phyloP scores from a whole-genome alignment of 1,140 invertebrate genomes.

The Danaus melanippus region DNA sequence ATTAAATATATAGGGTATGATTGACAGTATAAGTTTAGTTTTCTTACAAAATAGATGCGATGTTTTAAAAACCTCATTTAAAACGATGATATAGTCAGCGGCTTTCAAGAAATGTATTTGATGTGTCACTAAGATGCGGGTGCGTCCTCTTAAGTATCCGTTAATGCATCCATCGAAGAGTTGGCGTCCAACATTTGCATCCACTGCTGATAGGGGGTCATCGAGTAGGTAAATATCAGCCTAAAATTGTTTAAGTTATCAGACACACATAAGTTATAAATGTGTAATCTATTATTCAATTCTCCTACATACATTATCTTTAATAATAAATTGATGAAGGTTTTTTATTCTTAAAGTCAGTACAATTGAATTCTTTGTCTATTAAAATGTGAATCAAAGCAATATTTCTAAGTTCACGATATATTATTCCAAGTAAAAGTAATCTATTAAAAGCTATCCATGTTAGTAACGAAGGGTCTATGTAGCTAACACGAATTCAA shows the following conservation, averaged over 20 bases:
- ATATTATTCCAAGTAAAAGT: too few relatives aligned
- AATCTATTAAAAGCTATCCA: too few relatives aligned
- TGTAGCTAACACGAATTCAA: conserved; percentile 5
- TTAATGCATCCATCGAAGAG: conserved; percentile 80
- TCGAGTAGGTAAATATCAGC: conserved; percentile 88
- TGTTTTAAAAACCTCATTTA: conserved; percentile 76
- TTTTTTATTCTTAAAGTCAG: too few relatives aligned
- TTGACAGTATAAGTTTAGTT: neutral
- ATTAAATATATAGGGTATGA: conserved; percentile 4
- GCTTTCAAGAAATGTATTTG: conserved; percentile 85
- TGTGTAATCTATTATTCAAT: too few relatives aligned
- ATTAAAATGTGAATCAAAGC: too few relatives aligned
- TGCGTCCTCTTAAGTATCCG: conserved; percentile 75
- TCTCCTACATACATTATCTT: too few relatives aligned
- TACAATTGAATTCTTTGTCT: too few relatives aligned
- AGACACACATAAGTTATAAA: too few relatives aligned
- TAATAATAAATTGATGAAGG: too few relatives aligned
- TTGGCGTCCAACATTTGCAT: conserved; percentile 81
- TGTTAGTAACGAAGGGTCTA: too few relatives aligned
- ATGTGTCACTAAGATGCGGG: conserved; percentile 85
- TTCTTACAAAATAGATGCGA: neutral
- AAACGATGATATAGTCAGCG: conserved; percentile 82
- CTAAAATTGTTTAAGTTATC: conserved; percentile 37
- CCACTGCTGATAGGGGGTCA: conserved; percentile 87
- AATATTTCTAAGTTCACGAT: too few relatives aligned